Percentiles rank a stretch among this genome's conserved stretches.
Conservation (phyloP, 53 echinoderm and acorn worm species). For the Henricia sp. region DNA sequence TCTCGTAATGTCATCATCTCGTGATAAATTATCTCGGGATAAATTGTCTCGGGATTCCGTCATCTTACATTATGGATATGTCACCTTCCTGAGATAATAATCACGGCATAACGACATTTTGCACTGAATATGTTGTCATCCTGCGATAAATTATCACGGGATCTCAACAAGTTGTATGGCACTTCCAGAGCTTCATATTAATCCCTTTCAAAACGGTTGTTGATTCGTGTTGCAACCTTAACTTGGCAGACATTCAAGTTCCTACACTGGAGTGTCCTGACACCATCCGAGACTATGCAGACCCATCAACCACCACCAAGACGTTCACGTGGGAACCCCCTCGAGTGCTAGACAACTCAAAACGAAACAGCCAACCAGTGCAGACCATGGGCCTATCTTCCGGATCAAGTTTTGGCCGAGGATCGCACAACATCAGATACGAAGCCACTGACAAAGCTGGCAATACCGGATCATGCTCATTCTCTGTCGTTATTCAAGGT, state of each 20-base stretch:
- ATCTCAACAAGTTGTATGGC: too few relatives aligned
- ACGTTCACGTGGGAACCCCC: conserved; percentile 47
- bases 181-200: too few relatives aligned
- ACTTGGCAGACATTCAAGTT: conserved; percentile 12
- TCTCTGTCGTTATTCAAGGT: conserved; percentile 64
- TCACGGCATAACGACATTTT: too few relatives aligned
- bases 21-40: too few relatives aligned
- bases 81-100: too few relatives aligned
- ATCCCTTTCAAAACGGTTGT: background rate
- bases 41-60: too few relatives aligned
- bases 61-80: too few relatives aligned
- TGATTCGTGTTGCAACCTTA: background rate
- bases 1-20: too few relatives aligned
- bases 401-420: conserved; percentile 20
- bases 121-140: too few relatives aligned
- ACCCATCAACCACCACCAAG: conserved; percentile 9
- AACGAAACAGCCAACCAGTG: background rate
- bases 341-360: conserved; percentile 46
- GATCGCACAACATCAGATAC: conserved; percentile 52
- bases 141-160: too few relatives aligned
- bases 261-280: conserved; percentile 35
- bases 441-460: conserved; percentile 40
- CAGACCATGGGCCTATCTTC: conserved; percentile 33
- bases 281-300: conserved; percentile 30
- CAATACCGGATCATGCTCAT: conserved; percentile 50